These are phyloP conservation scores for Paelopatides confundens DNA, from an alignment of 53 echinoderm and acorn worm species.

Conservation along the genomic window DNA sequence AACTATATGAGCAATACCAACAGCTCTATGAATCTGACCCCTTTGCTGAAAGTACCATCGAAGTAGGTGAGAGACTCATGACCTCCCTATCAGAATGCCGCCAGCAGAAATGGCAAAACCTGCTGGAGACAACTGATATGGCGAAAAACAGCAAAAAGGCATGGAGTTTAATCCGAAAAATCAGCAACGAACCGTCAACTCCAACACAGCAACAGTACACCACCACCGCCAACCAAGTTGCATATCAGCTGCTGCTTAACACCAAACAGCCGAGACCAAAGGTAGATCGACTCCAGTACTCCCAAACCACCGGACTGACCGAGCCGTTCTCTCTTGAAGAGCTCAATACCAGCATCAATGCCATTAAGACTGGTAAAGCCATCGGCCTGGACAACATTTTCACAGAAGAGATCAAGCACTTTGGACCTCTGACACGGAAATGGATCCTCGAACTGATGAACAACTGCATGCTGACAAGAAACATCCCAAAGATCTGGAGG, in stretches of 20 bases:
- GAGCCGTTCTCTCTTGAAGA: slow-evolving; percentile 54
- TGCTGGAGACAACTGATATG: slow-evolving; percentile 51
- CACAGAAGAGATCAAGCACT: slow-evolving; percentile 62
- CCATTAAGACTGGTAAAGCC: slow-evolving; percentile 54
- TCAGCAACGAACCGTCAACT: too few relatives aligned
- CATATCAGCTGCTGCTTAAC: slow-evolving; percentile 53
- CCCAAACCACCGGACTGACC: slow-evolving; percentile 7
- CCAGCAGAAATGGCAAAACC: slow-evolving; percentile 60
- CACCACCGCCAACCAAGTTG: slow-evolving; percentile 55
- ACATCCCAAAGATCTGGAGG: slow-evolving; percentile 70
- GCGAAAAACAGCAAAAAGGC: too few relatives aligned
- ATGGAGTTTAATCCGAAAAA: too few relatives aligned
- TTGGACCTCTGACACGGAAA: slow-evolving; percentile 35
- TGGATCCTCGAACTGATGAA: slow-evolving; percentile 47
- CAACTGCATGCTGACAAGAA: slow-evolving; percentile 36
- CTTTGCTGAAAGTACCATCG: slow-evolving; percentile 57
- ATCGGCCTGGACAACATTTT: slow-evolving; percentile 54
- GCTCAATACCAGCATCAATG: slow-evolving; percentile 46
- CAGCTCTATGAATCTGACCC: slow-evolving; percentile 48
- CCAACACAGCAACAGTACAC: slow-evolving; percentile 20
- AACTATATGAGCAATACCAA: slow-evolving; percentile 59
- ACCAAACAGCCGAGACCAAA: slow-evolving; percentile 19
- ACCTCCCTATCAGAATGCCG: too few relatives aligned
- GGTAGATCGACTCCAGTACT: slow-evolving; percentile 49
- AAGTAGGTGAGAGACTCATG: slow-evolving; percentile 63